Base-by-base conservation (phyloP, 2,797 vertebrate genomes). In the Characodon lateralis region DNA sequence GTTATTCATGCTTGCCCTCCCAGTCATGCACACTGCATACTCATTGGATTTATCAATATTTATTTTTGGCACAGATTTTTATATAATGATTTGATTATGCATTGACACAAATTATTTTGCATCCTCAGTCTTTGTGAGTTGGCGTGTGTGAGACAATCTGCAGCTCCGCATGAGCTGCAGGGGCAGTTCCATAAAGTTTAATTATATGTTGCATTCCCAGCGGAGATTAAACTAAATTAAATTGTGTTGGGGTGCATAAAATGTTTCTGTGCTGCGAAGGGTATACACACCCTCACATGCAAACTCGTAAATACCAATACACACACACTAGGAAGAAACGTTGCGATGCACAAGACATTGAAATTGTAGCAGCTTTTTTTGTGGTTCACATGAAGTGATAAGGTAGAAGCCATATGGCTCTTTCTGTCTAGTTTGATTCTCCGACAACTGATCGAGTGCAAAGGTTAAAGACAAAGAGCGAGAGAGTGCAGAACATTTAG, bases 151-250 rank as follows among this genome's bases (percentile, higher is more conserved):
- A 89, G 85, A 91, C 83, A 85, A 83, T 90, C 84, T 86, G 83
- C 83, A 88, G 89, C 87, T 88, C 80, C 59, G 80, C 89, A 82
- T 90, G 87, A 93, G 94, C 94, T 94, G 91, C 87, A 79, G 91
- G 65, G 93, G 91, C 89, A 89, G 87, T 92, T 94, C 92, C 89
- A 94, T 95, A 92, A 94, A 95, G 93, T 95, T 95, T 95, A 96
- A 96, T 96, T 96, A 96, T 92, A 95, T 93, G 90, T 94, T 90
- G 78, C 87, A 83, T 86, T 94, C 95, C 94, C 94, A 89, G 89
- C 89, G 92, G 94, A 95, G 94, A 96, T 95, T 95, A 95, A 94
- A 95, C 92, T 85, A 95, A 95, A 95, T 96, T 93, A 95, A 95
- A 95, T 94, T 95, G 94, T 94, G 93, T 94, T 93, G 89, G 88